Percentiles rank a stretch among this genome's conserved stretches.
Evolutionary conservation across 37 sponge, comb jelly and placozoan species (phyloP).

Genomic region (Ianthella basta): DNA sequence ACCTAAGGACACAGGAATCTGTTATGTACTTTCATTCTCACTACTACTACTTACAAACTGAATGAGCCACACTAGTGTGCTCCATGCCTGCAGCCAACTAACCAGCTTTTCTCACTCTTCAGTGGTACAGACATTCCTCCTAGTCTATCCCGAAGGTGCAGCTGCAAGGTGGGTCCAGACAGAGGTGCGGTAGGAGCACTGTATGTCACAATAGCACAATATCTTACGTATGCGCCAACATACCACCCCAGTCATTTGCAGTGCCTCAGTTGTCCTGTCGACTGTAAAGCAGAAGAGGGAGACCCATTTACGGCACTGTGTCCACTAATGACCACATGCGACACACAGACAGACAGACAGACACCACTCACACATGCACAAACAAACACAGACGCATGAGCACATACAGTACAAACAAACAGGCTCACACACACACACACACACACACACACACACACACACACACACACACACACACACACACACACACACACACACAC

Average conservation of each 20-base stretch:
- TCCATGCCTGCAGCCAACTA: background rate
- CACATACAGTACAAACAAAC: slow-evolving; percentile 29
- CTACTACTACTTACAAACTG: no score
- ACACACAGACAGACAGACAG: slow-evolving; percentile 22
- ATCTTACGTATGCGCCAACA: no score
- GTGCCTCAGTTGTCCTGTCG: slow-evolving; percentile 43
- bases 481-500: no score
- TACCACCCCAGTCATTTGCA: slow-evolving; percentile 56
- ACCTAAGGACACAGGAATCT: background rate
- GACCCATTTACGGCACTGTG: no score
- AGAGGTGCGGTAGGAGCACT: no score
- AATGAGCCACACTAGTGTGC: no score
- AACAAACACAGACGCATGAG: slow-evolving; percentile 31
- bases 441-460: slow-evolving; percentile 46
- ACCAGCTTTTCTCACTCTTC: slow-evolving; percentile 46
- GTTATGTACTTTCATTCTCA: no score
- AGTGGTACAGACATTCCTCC: slow-evolving; percentile 43
- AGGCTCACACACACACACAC: slow-evolving; percentile 48
- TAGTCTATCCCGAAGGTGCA: slow-evolving; percentile 44
- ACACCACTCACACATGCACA: background rate
- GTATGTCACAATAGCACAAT: no score
- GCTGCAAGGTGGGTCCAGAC: slow-evolving; percentile 22
- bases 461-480: no score
- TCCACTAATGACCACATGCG: background rate
- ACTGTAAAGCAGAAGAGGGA: background rate